A percentile compares a stretch with the other conserved stretches of the same genome.
Conservation (phyloP, 1,140 invertebrate genomes). For the Mesaphorura yosii region DNA sequence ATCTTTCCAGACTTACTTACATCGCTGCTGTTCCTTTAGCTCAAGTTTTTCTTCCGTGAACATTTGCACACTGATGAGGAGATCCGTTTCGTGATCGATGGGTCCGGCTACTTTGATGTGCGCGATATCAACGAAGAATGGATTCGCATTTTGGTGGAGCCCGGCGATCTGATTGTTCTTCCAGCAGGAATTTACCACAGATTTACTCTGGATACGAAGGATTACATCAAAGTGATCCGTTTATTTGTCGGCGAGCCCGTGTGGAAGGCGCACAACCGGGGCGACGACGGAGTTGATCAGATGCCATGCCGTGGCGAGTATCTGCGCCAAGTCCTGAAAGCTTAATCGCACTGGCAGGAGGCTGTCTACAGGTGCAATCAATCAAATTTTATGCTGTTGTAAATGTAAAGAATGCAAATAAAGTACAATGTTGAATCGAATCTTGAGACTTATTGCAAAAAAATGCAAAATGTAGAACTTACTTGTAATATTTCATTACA, state of each 20-base stretch:
- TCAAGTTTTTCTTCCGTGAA: conserved; percentile 76
- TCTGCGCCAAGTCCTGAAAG: too few relatives aligned
- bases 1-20: neutral
- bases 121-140: conserved; percentile 73
- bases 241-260: conserved; percentile 80
- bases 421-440: too few relatives aligned
- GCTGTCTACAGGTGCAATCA: too few relatives aligned
- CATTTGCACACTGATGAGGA: conserved; percentile 97
- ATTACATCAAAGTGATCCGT: conserved; percentile 48
- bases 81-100: conserved; percentile 74
- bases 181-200: conserved; percentile 96
- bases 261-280: conserved; percentile 75
- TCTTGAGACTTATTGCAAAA: too few relatives aligned
- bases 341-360: too few relatives aligned
- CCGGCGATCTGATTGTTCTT: conserved; percentile 77
- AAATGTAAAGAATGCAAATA: too few relatives aligned
- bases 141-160: conserved; percentile 75
- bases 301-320: neutral
- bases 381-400: too few relatives aligned
- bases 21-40: too few relatives aligned
- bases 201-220: conserved; percentile 80
- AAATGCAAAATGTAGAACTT: too few relatives aligned
- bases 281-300: too few relatives aligned
- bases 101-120: conserved; percentile 86
- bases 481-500: too few relatives aligned